phyloP scores from a whole-genome alignment of 2,113 vertebrate species.

The Conger conger region DNA sequence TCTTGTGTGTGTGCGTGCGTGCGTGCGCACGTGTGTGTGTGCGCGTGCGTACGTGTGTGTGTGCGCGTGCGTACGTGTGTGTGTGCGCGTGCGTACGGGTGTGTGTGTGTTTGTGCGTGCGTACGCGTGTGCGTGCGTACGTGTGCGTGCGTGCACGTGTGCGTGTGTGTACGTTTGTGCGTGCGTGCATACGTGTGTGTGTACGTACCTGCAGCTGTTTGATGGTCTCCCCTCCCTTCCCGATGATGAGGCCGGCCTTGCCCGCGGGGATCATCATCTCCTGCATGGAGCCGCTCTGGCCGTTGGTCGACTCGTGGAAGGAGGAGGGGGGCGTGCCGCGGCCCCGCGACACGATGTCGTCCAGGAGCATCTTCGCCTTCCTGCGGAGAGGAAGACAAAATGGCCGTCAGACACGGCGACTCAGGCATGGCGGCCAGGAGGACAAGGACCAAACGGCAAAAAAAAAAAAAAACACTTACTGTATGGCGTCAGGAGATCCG shows the following conservation, averaged over 20 bases:
- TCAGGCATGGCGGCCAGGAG: too few species aligned
- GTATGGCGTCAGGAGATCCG: constrained; percentile 79
- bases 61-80: too few species aligned
- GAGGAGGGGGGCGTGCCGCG: constrained; percentile 76
- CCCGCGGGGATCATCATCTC: constrained; percentile 92
- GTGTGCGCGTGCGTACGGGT: too few species aligned
- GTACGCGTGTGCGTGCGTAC: too few species aligned
- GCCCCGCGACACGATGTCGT: constrained; percentile 87
- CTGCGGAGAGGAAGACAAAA: constrained; percentile 48
- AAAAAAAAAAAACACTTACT: constrained; percentile 67
- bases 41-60: too few species aligned
- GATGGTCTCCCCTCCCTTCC: constrained; percentile 92
- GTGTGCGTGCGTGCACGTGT: too few species aligned
- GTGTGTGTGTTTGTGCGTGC: too few species aligned
- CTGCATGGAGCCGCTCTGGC: constrained; percentile 83
- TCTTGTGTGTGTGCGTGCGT: too few species aligned
- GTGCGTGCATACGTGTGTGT: background rate
- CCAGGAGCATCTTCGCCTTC: constrained; percentile 85
- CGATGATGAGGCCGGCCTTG: constrained; percentile 87
- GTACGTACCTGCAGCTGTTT: constrained; percentile 84
- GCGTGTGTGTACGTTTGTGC: too few species aligned
- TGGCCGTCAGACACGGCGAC: too few species aligned
- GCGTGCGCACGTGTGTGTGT: too few species aligned
- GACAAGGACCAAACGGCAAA: too few species aligned
- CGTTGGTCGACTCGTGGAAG: constrained; percentile 80